These are phyloP conservation scores for Ancistrus triradiatus DNA, from an alignment of 2,113 vertebrate species.

Conservation along the genomic window DNA sequence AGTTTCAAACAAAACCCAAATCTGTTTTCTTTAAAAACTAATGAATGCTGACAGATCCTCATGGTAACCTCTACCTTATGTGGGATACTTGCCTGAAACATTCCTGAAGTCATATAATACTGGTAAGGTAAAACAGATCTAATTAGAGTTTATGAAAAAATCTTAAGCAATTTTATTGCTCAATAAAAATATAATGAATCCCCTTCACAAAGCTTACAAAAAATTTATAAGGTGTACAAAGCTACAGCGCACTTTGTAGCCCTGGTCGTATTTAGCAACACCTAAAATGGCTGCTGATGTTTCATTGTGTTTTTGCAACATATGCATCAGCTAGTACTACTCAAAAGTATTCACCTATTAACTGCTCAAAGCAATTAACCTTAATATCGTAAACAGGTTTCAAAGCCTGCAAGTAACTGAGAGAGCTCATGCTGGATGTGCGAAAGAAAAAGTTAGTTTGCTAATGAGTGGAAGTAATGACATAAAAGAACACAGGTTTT, in stretches of 20 bases:
- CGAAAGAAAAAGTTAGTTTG: no score
- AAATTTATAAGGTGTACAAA: no score
- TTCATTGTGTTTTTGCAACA: no score
- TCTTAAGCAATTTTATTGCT: constrained; percentile 42
- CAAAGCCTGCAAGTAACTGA: background rate
- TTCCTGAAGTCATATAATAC: constrained; percentile 11
- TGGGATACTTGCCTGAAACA: constrained; percentile 11
- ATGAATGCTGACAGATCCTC: constrained; percentile 4
- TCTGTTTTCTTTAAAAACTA: no score
- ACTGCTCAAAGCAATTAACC: constrained; percentile 5
- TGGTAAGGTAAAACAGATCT: constrained; percentile 32
- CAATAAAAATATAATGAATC: constrained; percentile 60
- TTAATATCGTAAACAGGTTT: background rate
- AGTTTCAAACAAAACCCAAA: no score
- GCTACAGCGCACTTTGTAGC: no score
- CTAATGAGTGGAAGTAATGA: no score
- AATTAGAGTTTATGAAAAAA: constrained; percentile 26
- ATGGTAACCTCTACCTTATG: constrained; percentile 23
- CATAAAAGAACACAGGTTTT: no score
- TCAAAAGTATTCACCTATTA: background rate
- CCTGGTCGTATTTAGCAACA: no score
- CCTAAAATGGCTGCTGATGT: constrained; percentile 43
- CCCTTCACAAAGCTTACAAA: constrained; percentile 1
- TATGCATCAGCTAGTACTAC: no score
- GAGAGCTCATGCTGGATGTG: background rate